phyloP scores from a whole-genome alignment of 2,113 vertebrate genomes.

The Phasianus colchicus region DNA sequence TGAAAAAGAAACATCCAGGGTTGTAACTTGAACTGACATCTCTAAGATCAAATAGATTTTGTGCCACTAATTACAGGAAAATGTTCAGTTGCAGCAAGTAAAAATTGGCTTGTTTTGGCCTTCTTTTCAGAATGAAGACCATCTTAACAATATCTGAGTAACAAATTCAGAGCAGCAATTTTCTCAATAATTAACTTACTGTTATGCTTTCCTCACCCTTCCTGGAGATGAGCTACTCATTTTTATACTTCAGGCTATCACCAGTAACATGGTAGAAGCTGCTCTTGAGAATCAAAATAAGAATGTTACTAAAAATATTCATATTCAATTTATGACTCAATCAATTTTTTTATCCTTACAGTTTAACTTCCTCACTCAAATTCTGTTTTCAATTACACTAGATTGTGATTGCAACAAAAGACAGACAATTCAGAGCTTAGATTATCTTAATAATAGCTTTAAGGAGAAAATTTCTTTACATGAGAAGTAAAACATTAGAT shows the following conservation, averaged over 20 bases:
- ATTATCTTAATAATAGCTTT: neutral
- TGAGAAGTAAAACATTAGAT: neutral
- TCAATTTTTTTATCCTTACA: neutral
- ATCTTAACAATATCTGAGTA: neutral
- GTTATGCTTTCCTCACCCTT: neutral
- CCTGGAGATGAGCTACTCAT: neutral
- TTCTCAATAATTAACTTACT: neutral
- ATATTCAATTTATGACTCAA: neutral
- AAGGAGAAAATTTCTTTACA: neutral
- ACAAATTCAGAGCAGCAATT: neutral
- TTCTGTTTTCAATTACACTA: neutral
- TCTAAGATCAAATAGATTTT: neutral
- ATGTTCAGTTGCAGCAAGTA: neutral
- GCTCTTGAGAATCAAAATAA: neutral
- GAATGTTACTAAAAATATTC: neutral
- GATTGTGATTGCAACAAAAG: neutral
- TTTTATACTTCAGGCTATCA: neutral
- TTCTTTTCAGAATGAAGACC: constrained; percentile 3
- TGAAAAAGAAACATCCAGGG: neutral
- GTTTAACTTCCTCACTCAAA: neutral
- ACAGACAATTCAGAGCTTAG: neutral
- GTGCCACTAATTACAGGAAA: neutral
- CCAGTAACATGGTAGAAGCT: neutral
- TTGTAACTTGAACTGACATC: neutral
- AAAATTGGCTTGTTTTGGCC: accelerated